A percentile compares a stretch with the other conserved stretches of the same genome.
These are phyloP conservation scores for Glaucidium brasilianum DNA, from an alignment of 2,113 vertebrate species.

Conservation along the genomic window DNA sequence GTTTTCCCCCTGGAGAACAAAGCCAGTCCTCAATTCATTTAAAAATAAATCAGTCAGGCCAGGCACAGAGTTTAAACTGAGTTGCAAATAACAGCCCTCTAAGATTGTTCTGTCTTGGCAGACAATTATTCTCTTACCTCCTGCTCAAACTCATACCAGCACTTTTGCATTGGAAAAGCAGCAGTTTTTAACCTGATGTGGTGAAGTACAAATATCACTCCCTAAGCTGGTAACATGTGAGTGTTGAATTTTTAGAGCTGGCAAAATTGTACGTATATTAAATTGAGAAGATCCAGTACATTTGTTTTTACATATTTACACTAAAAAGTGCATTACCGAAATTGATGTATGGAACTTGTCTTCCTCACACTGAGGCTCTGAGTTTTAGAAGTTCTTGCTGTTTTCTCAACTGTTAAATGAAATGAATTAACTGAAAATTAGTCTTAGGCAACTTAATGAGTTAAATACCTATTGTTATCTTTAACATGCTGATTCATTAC, in stretches of 20 bases:
- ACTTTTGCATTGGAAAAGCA: neutral
- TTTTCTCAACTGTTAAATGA: neutral
- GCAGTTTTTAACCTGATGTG: neutral
- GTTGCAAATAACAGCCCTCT: neutral
- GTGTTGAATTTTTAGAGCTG: neutral
- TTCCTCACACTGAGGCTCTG: neutral
- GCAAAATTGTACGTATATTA: fast-evolving
- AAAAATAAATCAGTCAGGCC: neutral
- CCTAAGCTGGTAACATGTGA: neutral
- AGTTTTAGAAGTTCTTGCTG: neutral
- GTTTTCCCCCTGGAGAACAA: neutral
- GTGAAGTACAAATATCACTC: neutral
- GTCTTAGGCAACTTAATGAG: neutral
- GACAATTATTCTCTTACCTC: neutral
- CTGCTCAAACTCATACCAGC: neutral
- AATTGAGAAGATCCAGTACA: neutral
- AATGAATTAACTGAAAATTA: neutral
- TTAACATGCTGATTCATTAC: neutral
- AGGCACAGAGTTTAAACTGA: neutral
- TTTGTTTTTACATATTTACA: neutral
- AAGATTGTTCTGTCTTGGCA: neutral
- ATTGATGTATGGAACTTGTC: neutral
- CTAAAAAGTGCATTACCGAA: neutral
- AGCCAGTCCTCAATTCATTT: neutral
- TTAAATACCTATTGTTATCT: neutral